Conservation (phyloP, 2,113 vertebrate genomes). For the Chlamydotis undulata region DNA sequence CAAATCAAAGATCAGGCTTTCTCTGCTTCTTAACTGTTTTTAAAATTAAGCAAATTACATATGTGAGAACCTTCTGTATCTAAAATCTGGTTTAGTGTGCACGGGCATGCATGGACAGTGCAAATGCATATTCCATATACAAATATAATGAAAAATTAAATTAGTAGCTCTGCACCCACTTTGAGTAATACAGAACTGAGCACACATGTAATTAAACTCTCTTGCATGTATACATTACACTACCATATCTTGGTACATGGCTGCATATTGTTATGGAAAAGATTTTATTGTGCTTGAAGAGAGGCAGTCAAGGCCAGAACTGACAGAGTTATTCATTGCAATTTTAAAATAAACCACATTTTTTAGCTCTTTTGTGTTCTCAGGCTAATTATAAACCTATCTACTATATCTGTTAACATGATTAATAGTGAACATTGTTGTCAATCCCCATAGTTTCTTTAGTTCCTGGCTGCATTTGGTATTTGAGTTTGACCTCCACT, state of each 20-base stretch:
- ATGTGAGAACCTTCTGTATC: conserved; percentile 14
- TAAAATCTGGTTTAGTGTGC: conserved; percentile 19
- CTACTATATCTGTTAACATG: background rate
- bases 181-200: background rate
- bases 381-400: background rate
- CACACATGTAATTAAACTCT: background rate
- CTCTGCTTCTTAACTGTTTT: conserved; percentile 12
- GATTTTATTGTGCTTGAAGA: background rate
- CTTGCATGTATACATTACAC: background rate
- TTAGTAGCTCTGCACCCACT: background rate
- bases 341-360: background rate
- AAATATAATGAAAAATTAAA: conserved; percentile 21
- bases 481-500: background rate
- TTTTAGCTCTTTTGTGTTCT: background rate
- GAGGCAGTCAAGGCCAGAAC: background rate
- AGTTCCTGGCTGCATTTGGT: background rate
- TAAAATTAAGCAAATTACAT: background rate
- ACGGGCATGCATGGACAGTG: background rate
- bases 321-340: background rate
- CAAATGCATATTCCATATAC: conserved; percentile 22
- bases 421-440: background rate
- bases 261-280: background rate
- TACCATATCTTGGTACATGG: accelerated
- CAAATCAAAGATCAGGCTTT: conserved; percentile 25
- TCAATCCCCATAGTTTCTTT: background rate